A percentile compares a stretch with the other conserved stretches of the same genome.
Evolutionary conservation across 1,140 invertebrate genomes (phyloP).

Genomic region (Lysiphlebus fabarum): DNA sequence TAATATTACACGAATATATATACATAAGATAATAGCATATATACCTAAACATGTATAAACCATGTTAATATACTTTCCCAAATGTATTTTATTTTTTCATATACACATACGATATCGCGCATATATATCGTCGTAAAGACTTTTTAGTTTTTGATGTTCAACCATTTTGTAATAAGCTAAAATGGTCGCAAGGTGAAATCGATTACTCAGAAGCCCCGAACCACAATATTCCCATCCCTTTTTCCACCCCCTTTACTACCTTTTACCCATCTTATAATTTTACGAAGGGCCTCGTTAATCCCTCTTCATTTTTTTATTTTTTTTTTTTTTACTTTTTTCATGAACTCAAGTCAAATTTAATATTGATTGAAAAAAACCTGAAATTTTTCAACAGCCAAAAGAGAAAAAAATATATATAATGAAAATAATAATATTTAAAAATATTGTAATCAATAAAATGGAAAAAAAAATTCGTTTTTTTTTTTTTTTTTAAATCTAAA

Average conservation of each 20-base stretch:
- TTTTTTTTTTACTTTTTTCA: background rate
- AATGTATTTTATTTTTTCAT: no score
- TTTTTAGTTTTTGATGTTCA: conserved; percentile 17
- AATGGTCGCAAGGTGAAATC: conserved; percentile 25
- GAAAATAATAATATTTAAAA: background rate
- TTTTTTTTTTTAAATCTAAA: no score
- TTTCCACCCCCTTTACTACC: conserved; percentile 5
- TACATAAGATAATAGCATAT: conserved; percentile 21
- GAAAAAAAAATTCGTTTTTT: no score
- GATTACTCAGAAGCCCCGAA: conserved; percentile 26
- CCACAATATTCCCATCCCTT: conserved; percentile 15
- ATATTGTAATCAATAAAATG: background rate
- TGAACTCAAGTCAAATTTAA: background rate
- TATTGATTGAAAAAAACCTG: no score
- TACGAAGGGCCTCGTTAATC: conserved; percentile 9
- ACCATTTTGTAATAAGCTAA: conserved; percentile 12
- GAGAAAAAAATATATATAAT: no score
- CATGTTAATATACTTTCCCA: no score
- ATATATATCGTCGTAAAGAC: conserved; percentile 13
- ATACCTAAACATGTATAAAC: no score
- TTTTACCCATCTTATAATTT: background rate
- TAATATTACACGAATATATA: conserved; percentile 20
- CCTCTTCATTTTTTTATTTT: background rate
- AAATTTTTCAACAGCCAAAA: no score
- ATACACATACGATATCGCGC: conserved; percentile 21